phyloP scores from a whole-genome alignment of 2,888 invertebrate species.

The Invenusta paracnida region DNA sequence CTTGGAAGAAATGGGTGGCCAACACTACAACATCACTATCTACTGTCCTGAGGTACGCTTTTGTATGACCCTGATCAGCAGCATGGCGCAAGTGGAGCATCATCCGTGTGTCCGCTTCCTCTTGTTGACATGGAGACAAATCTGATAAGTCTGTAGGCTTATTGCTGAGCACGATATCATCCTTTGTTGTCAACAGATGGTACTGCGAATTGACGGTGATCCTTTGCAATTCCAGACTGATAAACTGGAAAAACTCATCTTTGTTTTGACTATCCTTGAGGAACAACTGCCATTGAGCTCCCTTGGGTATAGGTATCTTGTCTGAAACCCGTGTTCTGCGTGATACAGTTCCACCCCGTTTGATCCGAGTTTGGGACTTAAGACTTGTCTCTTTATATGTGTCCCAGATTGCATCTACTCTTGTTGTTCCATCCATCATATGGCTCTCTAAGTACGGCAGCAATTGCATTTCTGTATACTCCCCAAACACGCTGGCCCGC shows the following conservation, averaged over 20 bases:
- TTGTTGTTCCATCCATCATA: conserved; percentile 3
- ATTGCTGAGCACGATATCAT: background rate
- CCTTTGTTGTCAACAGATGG: conserved; percentile 8
- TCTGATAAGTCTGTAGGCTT: background rate
- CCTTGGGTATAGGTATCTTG: conserved; percentile 13
- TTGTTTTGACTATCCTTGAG: conserved; percentile 27
- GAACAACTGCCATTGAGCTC: conserved; percentile 31
- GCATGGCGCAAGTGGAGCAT: conserved; percentile 24
- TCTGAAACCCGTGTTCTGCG: conserved; percentile 18
- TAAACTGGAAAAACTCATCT: conserved; percentile 21
- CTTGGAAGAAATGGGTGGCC: conserved; percentile 28
- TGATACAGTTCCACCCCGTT: conserved; percentile 25
- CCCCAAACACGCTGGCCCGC: conserved; percentile 37
- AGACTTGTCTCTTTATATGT: conserved; percentile 24
- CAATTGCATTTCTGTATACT: conserved; percentile 33
- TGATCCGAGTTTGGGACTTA: conserved; percentile 16
- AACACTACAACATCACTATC: conserved; percentile 30
- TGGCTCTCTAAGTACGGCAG: conserved; percentile 29
- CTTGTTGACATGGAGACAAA: conserved; percentile 7
- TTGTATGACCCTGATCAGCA: conserved; percentile 14
- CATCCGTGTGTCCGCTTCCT: conserved; percentile 25
- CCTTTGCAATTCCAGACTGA: conserved; percentile 19
- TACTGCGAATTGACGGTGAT: conserved; percentile 22
- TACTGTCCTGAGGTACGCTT: conserved; percentile 25
- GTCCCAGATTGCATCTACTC: conserved; percentile 32